phyloP scores from a whole-genome alignment of 2,888 invertebrate species.

The Cosmia trapezina region DNA sequence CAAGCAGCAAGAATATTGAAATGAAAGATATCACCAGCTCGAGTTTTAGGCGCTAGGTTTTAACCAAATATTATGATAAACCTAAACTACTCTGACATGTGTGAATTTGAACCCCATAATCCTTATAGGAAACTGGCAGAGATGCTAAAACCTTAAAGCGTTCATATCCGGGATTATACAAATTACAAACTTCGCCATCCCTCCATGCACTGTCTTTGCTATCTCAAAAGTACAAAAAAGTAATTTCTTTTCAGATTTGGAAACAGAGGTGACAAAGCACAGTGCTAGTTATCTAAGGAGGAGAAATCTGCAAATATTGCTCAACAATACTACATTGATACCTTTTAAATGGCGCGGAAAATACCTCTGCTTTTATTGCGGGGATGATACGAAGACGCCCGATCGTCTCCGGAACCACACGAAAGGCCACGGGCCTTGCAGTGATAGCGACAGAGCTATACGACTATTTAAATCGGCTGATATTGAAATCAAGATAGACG shows the following conservation, averaged over 20 bases:
- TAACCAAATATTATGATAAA: background rate
- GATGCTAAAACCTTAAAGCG: background rate
- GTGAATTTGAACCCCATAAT: constrained; percentile 6
- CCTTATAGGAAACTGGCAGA: background rate
- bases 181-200: background rate
- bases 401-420: constrained; percentile 77
- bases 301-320: constrained; percentile 79
- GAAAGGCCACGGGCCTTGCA: constrained; percentile 75
- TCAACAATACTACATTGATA: constrained; percentile 84
- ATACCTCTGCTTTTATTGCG: constrained; percentile 85
- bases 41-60: background rate
- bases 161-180: background rate
- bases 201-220: constrained; percentile 48
- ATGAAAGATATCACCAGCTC: background rate
- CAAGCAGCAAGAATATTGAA: background rate
- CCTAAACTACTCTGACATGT: background rate
- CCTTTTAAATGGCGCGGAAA: constrained; percentile 86
- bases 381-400: constrained; percentile 72
- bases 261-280: constrained; percentile 72
- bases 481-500: constrained; percentile 82
- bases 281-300: constrained; percentile 68
- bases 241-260: constrained; percentile 86
- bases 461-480: constrained; percentile 77
- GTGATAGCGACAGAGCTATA: constrained; percentile 75
- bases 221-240: constrained; percentile 77